Evolutionary conservation across 2,888 invertebrate genomes (phyloP).

Genomic region (Rhingia rostrata): DNA sequence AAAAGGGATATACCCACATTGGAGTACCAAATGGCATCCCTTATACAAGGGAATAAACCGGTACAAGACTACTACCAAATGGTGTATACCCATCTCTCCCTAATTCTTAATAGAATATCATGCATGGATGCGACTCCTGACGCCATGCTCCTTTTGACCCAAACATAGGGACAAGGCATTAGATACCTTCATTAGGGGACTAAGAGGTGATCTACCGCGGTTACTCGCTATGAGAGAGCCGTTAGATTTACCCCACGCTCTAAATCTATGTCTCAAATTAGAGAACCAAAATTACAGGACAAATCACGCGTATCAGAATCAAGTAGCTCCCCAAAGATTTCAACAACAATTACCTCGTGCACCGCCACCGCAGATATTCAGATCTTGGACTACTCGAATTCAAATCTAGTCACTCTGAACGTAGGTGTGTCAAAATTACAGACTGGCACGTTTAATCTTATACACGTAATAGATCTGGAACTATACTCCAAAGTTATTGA

Average conservation of each 20-base stretch:
- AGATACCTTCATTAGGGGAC: constrained; percentile 13
- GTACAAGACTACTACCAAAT: not conserved
- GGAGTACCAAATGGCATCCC: not conserved
- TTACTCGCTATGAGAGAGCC: constrained; percentile 36
- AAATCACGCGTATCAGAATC: not conserved
- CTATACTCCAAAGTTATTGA: constrained; percentile 23
- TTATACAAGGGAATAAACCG: not conserved
- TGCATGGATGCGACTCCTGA: constrained; percentile 10
- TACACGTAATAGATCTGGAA: constrained; percentile 44
- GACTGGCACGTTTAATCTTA: constrained; percentile 41
- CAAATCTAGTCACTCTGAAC: not conserved
- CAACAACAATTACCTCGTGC: constrained; percentile 2
- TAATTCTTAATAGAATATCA: not conserved
- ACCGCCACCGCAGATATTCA: constrained; percentile 23
- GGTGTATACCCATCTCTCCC: not conserved
- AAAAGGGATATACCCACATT: not conserved
- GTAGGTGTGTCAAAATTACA: constrained; percentile 29
- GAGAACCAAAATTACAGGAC: constrained; percentile 11
- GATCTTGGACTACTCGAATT: not conserved
- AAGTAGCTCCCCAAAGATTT: not conserved
- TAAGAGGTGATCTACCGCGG: constrained; percentile 43
- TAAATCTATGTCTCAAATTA: constrained; percentile 17
- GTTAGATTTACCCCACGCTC: constrained; percentile 1
- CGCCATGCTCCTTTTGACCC: constrained; percentile 36
- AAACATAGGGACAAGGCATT: constrained; percentile 38